phyloP scores from a whole-genome alignment of 2,888 invertebrate genomes.

The Hydriomena furcata region DNA sequence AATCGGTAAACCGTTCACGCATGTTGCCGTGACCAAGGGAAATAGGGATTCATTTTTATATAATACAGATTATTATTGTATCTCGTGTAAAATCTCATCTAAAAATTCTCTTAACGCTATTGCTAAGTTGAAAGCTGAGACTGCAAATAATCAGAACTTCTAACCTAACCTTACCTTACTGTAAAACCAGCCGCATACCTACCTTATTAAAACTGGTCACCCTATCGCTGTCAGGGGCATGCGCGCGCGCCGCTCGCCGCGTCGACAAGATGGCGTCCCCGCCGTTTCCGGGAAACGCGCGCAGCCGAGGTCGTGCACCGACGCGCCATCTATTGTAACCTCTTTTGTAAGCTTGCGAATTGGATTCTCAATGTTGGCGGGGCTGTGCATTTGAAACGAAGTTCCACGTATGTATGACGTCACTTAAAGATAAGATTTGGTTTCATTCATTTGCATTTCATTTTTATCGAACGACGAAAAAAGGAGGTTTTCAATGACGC shows the following conservation, averaged over 20 bases:
- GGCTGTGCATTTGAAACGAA: neutral
- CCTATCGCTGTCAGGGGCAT: slow-evolving; percentile 25
- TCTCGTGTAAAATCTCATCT: no score
- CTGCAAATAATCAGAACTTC: no score
- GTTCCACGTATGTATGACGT: slow-evolving; percentile 4
- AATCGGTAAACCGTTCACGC: no score
- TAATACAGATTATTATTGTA: no score
- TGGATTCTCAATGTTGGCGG: slow-evolving; percentile 16
- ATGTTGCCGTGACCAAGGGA: no score
- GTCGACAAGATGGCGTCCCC: slow-evolving; percentile 50
- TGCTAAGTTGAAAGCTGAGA: no score
- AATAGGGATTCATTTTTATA: no score
- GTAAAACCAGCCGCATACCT: neutral
- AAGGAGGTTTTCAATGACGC: no score
- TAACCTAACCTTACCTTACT: no score
- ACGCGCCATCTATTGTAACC: slow-evolving; percentile 30
- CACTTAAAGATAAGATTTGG: neutral
- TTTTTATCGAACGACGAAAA: neutral
- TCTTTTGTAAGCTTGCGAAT: slow-evolving; percentile 16
- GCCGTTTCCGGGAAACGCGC: slow-evolving; percentile 59
- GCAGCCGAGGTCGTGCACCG: slow-evolving; percentile 41
- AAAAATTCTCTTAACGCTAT: no score
- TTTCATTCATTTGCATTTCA: neutral
- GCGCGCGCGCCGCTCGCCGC: slow-evolving; percentile 34
- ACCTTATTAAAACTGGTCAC: slow-evolving; percentile 18